Conservation (phyloP, 2,888 invertebrate species). For the Eretmocerus hayati region DNA sequence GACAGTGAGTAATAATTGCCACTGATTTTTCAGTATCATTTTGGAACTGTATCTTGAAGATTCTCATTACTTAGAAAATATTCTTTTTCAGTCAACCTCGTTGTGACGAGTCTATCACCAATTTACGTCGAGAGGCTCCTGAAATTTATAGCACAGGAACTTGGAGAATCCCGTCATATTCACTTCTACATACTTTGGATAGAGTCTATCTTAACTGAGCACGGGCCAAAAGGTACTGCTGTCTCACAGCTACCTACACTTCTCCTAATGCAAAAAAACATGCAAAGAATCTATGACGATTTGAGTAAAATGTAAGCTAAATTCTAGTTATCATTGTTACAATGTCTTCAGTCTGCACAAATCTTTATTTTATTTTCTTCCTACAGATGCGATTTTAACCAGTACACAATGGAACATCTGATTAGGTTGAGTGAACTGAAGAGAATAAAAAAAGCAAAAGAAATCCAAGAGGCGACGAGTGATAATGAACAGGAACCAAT, state of each 20-base stretch:
- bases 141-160: conserved; percentile 60
- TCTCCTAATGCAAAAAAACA: conserved; percentile 68
- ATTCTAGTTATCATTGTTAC: conserved; percentile 11
- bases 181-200: conserved; percentile 86
- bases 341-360: background rate
- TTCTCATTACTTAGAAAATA: conserved; percentile 1
- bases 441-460: conserved; percentile 11
- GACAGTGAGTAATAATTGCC: conserved; percentile 58
- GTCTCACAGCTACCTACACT: conserved; percentile 61
- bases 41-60: too few relatives aligned
- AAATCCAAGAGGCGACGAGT: conserved; percentile 10
- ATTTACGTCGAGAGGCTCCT: conserved; percentile 71
- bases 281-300: conserved; percentile 72
- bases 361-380: conserved; percentile 16
- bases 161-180: conserved; percentile 75
- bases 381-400: conserved; percentile 81
- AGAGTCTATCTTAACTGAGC: conserved; percentile 58
- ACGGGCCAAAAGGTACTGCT: conserved; percentile 53
- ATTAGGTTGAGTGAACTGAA: conserved; percentile 47
- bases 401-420: conserved; percentile 71
- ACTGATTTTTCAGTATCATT: background rate
- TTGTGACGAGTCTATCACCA: conserved; percentile 62
- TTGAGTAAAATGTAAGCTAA: conserved; percentile 65
- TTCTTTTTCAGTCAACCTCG: conserved; percentile 64
- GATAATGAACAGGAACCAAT: conserved; percentile 32